phyloP scores from a whole-genome alignment of 2,888 invertebrate genomes.

The Epsilonema sp. region DNA sequence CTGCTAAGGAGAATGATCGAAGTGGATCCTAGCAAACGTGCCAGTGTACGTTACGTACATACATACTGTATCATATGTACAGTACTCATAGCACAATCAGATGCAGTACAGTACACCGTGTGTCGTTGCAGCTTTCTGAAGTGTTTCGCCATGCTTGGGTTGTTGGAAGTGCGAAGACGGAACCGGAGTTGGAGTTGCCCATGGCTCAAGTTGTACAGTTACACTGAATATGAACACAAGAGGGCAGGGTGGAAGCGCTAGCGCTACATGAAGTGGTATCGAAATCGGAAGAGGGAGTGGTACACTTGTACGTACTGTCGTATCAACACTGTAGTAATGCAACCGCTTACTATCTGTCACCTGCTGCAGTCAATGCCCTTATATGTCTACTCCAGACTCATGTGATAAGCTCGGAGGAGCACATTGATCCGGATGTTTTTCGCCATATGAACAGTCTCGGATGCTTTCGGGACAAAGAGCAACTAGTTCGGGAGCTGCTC shows the following conservation, averaged over 20 bases:
- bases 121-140: constrained; percentile 56
- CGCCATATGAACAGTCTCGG: constrained; percentile 93
- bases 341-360: no score
- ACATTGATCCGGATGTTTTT: constrained; percentile 89
- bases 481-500: constrained; percentile 72
- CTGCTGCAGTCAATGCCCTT: no score
- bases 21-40: constrained; percentile 82
- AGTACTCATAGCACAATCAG: no score
- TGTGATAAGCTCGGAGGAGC: constrained; percentile 78
- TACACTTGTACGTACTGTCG: neutral
- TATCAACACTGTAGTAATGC: no score
- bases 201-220: constrained; percentile 97
- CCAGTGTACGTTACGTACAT: neutral
- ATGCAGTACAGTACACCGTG: no score
- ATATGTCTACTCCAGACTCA: constrained; percentile 46
- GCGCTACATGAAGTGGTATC: no score
- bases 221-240: no score
- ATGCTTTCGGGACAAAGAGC: constrained; percentile 93
- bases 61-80: neutral
- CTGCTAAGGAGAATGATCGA: constrained; percentile 94
- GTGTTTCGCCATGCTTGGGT: constrained; percentile 97
- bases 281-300: neutral
- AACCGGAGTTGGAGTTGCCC: constrained; percentile 79
- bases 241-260: no score
- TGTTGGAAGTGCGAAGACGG: constrained; percentile 77